Percentiles rank a stretch among this genome's conserved stretches.
Conservation (phyloP, 2,888 invertebrate genomes). For the Meliscaeva auricollis region DNA sequence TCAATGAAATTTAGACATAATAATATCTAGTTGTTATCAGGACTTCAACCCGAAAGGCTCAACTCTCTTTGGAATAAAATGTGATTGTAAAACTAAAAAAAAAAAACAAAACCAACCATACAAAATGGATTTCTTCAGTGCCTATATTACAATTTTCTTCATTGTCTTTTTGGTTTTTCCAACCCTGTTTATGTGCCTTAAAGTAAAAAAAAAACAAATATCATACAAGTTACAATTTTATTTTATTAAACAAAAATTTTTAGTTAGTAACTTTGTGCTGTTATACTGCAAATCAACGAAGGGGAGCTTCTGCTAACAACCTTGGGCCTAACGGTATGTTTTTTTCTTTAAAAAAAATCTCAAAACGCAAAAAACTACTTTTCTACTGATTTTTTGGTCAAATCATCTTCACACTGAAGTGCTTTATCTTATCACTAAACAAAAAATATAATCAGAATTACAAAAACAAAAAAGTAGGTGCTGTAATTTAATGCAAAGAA, state of each 20-base stretch:
- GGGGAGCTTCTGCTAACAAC: background rate
- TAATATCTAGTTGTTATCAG: constrained; percentile 40
- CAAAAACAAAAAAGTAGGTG: background rate
- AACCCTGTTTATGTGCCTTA: constrained; percentile 29
- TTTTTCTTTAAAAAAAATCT: background rate
- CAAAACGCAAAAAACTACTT: too few relatives aligned
- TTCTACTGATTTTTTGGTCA: background rate
- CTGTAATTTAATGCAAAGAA: constrained; percentile 7
- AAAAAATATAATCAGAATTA: too few relatives aligned
- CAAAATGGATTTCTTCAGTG: constrained; percentile 59
- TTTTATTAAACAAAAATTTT: background rate
- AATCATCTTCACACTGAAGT: background rate
- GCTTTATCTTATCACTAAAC: constrained; percentile 41
- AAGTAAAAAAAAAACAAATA: constrained; percentile 38
- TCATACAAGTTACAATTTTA: background rate
- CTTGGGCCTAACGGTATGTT: constrained; percentile 16
- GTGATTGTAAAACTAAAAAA: background rate
- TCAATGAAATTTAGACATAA: constrained; percentile 16
- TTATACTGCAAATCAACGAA: background rate
- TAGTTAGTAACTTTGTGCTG: constrained; percentile 14
- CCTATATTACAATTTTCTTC: constrained; percentile 55
- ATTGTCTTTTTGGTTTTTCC: constrained; percentile 57
- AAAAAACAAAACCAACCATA: background rate
- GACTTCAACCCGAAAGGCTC: constrained; percentile 33
- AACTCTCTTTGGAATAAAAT: constrained; percentile 6